Percentiles rank a stretch among this genome's conserved stretches.
phyloP scores from a whole-genome alignment of 64 coral and sea anemone genomes.

The Dendronephthya gigantea region DNA sequence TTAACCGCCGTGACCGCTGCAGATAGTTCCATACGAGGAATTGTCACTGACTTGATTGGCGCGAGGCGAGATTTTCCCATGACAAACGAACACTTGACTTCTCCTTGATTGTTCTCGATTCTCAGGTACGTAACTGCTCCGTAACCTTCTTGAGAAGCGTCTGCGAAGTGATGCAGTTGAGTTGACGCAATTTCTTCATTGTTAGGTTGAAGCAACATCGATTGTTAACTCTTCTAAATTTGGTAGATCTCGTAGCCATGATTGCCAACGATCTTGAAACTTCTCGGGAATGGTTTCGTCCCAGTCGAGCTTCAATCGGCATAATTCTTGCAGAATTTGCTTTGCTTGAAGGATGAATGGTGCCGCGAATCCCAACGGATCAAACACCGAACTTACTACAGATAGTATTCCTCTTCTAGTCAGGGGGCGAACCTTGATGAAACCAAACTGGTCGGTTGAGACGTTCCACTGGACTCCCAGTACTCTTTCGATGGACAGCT shows the following conservation, averaged over 20 bases:
- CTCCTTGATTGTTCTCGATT: no score
- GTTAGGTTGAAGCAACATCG: no score
- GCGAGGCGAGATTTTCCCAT: no score
- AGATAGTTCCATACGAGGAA: no score
- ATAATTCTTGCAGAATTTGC: not conserved
- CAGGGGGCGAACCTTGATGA: not conserved
- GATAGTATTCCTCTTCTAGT: not conserved
- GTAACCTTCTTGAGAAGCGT: no score
- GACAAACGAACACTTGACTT: no score
- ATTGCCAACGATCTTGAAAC: not conserved
- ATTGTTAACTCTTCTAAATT: no score
- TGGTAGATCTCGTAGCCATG: not conserved
- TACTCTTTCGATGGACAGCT: not conserved
- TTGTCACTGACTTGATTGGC: no score
- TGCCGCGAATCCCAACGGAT: not conserved
- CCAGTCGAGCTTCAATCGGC: not conserved
- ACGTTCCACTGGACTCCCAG: not conserved
- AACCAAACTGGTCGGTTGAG: not conserved
- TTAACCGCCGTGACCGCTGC: no score
- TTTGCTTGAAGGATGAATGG: not conserved
- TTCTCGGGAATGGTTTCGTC: not conserved
- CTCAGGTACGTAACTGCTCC: no score
- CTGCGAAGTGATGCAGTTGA: no score
- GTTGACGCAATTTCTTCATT: no score
- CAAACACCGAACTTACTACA: not conserved